Conservation (phyloP, 92 coral and sea anemone species). For the Epizoanthus stellaris region DNA sequence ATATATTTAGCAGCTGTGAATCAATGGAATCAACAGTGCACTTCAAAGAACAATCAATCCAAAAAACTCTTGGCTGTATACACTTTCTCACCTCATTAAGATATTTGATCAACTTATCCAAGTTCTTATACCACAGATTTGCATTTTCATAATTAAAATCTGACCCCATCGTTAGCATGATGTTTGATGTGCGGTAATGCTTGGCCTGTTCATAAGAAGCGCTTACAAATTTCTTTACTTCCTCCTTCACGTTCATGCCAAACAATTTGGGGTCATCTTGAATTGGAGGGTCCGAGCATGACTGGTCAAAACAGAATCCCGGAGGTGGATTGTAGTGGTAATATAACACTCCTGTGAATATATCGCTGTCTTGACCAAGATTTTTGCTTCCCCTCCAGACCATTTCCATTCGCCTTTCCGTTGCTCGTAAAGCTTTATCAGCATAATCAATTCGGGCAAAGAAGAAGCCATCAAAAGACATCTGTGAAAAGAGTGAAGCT, state of each 20-base stretch:
- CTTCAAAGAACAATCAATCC: no score
- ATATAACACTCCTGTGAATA: constrained; percentile 89
- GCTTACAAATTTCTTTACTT: constrained; percentile 66
- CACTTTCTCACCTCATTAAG: constrained; percentile 67
- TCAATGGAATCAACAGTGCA: no score
- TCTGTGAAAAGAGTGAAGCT: constrained; percentile 95
- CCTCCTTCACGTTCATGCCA: constrained; percentile 78
- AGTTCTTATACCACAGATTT: constrained; percentile 80
- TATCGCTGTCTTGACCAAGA: constrained; percentile 77
- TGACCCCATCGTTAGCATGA: constrained; percentile 90
- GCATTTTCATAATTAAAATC: constrained; percentile 91
- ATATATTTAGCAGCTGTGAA: no score
- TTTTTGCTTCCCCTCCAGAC: constrained; percentile 93
- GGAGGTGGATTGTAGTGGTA: constrained; percentile 80
- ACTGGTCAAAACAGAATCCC: constrained; percentile 88
- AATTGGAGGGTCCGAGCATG: constrained; percentile 78
- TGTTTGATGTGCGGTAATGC: constrained; percentile 78
- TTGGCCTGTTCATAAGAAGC: constrained; percentile 70
- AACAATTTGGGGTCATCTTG: constrained; percentile 78
- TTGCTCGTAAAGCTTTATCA: constrained; percentile 69
- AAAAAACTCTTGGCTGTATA: no score
- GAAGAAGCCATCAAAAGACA: constrained; percentile 98
- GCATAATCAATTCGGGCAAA: constrained; percentile 86
- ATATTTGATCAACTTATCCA: constrained; percentile 80
- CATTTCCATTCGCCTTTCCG: constrained; percentile 87